Evolutionary conservation across 2,888 invertebrate species (phyloP).

Genomic region (Zonitis immaculata): DNA sequence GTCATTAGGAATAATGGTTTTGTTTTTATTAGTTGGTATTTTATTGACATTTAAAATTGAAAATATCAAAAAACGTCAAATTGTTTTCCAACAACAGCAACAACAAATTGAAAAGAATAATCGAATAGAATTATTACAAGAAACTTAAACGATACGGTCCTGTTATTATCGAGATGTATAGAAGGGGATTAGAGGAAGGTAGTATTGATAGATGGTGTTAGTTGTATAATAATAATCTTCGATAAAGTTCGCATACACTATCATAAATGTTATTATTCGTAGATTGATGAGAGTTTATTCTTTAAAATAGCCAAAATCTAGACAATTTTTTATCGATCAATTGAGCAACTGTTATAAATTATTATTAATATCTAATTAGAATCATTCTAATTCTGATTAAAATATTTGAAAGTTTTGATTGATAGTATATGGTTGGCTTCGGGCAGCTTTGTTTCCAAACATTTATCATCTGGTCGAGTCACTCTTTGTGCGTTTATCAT

Average conservation of each 20-base stretch:
- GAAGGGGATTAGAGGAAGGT: not conserved
- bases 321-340: too few relatives aligned
- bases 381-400: too few relatives aligned
- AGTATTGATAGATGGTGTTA: not conserved
- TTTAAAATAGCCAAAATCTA: too few relatives aligned
- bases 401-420: too few relatives aligned
- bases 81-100: slow-evolving; percentile 19
- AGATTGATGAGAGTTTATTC: too few relatives aligned
- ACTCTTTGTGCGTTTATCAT: slow-evolving; percentile 2
- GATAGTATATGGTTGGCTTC: not conserved
- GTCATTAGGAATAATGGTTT: slow-evolving; percentile 27
- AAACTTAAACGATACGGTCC: not conserved
- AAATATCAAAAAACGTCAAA: slow-evolving; percentile 30
- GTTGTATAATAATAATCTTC: not conserved
- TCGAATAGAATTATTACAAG: not conserved
- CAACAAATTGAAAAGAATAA: not conserved
- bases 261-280: too few relatives aligned
- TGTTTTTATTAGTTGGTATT: slow-evolving; percentile 28
- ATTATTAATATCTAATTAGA: too few relatives aligned
- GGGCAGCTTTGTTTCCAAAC: slow-evolving; percentile 58
- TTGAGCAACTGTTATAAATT: too few relatives aligned
- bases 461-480: slow-evolving; percentile 7
- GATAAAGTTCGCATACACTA: not conserved
- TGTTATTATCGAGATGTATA: not conserved
- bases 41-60: slow-evolving; percentile 30